Evolutionary conservation across 2,888 invertebrate genomes (phyloP).

Genomic region (Lucinisca nassula): DNA sequence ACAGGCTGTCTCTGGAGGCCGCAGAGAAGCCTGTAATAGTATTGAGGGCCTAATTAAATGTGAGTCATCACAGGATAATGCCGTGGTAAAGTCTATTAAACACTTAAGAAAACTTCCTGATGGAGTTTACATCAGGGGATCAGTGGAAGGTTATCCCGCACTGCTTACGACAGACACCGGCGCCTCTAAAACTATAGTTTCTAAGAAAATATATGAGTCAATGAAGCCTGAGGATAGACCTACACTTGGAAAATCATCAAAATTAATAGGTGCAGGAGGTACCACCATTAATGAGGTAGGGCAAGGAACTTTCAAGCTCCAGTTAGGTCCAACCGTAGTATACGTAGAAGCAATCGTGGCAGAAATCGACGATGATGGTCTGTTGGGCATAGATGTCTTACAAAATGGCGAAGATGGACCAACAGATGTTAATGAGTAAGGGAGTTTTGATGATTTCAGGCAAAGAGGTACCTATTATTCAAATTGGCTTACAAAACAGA

Average conservation of each 20-base stretch:
- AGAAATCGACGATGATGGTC: slow-evolving; percentile 35
- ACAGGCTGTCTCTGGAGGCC: neutral
- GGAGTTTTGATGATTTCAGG: neutral
- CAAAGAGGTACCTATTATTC: neutral
- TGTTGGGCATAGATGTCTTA: slow-evolving; percentile 29
- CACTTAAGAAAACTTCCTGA: too few species aligned
- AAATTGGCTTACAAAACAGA: neutral
- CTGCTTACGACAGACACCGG: neutral
- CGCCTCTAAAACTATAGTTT: neutral
- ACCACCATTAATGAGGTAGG: neutral
- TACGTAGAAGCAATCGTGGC: slow-evolving; percentile 17
- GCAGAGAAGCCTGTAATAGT: neutral
- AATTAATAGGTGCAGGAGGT: neutral
- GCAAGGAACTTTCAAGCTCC: neutral
- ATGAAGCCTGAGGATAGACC: too few species aligned
- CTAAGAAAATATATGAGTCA: too few species aligned
- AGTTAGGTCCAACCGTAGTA: slow-evolving; percentile 11
- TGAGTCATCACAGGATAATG: neutral
- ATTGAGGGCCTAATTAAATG: neutral
- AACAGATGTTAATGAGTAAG: neutral
- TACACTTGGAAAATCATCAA: too few species aligned
- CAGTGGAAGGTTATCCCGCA: neutral
- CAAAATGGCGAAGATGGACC: neutral
- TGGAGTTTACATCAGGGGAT: too few species aligned
- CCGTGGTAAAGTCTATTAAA: neutral